Evolutionary conservation across 2,888 invertebrate species (phyloP), one percentile per base, ranked within the genome.

Genomic region (Diabrotica balteata): DNA sequence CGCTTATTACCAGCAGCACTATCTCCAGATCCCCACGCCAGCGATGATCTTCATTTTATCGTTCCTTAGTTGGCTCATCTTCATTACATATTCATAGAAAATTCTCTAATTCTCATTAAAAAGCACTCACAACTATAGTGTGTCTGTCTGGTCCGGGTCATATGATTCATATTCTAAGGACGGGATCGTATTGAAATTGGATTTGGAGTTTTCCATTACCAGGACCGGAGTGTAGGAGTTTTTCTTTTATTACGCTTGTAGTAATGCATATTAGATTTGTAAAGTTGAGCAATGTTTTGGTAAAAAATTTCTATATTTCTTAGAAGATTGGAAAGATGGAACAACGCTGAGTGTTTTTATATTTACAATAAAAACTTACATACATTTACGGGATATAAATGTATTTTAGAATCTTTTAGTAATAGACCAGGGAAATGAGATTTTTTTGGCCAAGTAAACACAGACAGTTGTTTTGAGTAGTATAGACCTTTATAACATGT

Each of bases 31-130:
- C 42, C n/a, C 10, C 52, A 22, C 17, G 9, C 32, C 22, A 22
- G 11, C 47, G 54, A 54, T 54, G 44, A 54, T 54, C 54, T 54
- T 54, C 54, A 54, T 54, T 54, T 54, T 54, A 54, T 54, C 54
- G 43, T 54, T 54, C n/a, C 44, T 43, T n/a, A 54, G 43, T 54
- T 54, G 42, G 52, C 10, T 61, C n/a, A 53, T 46, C 11, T 53
- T 61, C 61, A 61, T 61, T 61, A 54, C 44, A 61, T 61, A 61
- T 61, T 61, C 61, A 53, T 61, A 61, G 61, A 61, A 61, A 53
- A 61, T 61, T 61, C 47, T 61, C 9, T 61, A 53, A 61, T 61
- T 61, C 49, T 53, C 53, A 61, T 61, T 61, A 61, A 61, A 61
- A 61, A 53, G 53, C 61, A 42, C 59, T 59, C 59, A 59, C 47